Base-by-base conservation (phyloP, 2,888 invertebrate species). In the Tinea semifulvella region DNA sequence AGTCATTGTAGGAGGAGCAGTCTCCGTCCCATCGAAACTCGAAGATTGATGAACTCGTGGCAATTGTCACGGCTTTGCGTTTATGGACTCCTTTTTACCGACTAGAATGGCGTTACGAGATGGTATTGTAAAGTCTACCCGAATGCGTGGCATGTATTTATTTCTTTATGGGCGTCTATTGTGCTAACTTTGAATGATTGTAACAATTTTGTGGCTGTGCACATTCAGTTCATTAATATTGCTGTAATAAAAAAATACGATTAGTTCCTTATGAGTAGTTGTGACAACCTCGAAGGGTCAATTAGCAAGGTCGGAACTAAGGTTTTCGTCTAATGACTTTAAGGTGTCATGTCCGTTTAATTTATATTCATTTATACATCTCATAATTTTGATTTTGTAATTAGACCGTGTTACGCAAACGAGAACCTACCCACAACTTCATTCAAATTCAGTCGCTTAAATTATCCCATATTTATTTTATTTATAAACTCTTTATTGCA, bases 41-140 rank as follows among this genome's bases (percentile, higher is more conserved):
- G 64, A 75, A 75, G 77, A 80, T 80, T 76, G 76, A 73, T 73
- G 72, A 73, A 79, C 76, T 79, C 68, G 60, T 54, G 57, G 60
- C 71, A 68, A 75, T 79, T 76, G 79, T 79, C 68, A 57, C 62
- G 64, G 68, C 69, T 63, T 68, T 68, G 66, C 66, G 63, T 73
- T 70, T 68, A 73, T 72, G 63, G 70, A 76, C 75, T 76, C 60
- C 58, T 67, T 68, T 69, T 67, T 64, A 60, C 59, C 55, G 54
- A 55, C 56, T 53, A 62, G 61, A 68, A 68, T 68, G 64, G 64
- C 58, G 56, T 61, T 57, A 55, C 52, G 44, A 51, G 51, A 22
- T 40, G 13, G 20, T 40, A 22, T 40, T 22, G 20, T 40, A 14
- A 31, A 31, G 11, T n/a, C 13, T 11, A 14, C n/a, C 31, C 31